These are phyloP conservation scores for Halictus ligatus DNA, from an alignment of 2,888 invertebrate species.

Conservation along the genomic window DNA sequence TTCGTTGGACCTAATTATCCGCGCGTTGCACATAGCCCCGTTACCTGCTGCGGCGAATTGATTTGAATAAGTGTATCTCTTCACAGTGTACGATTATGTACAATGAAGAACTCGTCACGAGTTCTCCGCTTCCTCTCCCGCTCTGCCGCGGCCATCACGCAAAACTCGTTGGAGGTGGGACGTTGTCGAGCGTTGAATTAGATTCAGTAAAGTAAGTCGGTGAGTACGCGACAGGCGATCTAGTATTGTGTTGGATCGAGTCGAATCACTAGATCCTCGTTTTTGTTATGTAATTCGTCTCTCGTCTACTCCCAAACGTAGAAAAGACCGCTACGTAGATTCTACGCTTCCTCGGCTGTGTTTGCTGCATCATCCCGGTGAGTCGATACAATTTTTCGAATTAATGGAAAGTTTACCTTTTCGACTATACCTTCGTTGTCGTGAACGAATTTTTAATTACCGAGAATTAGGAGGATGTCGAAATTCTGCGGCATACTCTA, in stretches of 20 bases:
- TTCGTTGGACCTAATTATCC: constrained; percentile 21
- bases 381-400: constrained; percentile 23
- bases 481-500: not conserved
- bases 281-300: constrained; percentile 57
- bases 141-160: constrained; percentile 36
- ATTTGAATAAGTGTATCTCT: constrained; percentile 64
- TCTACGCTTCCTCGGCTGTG: not conserved
- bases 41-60: constrained; percentile 56
- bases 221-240: constrained; percentile 59
- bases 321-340: not conserved
- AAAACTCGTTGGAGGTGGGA: constrained; percentile 63
- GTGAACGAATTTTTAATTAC: not conserved
- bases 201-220: constrained; percentile 65
- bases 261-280: constrained; percentile 55
- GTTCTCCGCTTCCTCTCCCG: constrained; percentile 65
- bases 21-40: not conserved
- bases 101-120: constrained; percentile 69
- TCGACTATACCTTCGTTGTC: not conserved
- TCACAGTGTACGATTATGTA: constrained; percentile 55
- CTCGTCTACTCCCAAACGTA: not conserved
- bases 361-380: constrained; percentile 38
- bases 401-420: not conserved
- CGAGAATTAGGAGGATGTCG: not conserved
- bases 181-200: constrained; percentile 65
- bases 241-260: constrained; percentile 60